Base-by-base conservation (phyloP, 2,888 invertebrate species). In the Anticlea derivata region DNA sequence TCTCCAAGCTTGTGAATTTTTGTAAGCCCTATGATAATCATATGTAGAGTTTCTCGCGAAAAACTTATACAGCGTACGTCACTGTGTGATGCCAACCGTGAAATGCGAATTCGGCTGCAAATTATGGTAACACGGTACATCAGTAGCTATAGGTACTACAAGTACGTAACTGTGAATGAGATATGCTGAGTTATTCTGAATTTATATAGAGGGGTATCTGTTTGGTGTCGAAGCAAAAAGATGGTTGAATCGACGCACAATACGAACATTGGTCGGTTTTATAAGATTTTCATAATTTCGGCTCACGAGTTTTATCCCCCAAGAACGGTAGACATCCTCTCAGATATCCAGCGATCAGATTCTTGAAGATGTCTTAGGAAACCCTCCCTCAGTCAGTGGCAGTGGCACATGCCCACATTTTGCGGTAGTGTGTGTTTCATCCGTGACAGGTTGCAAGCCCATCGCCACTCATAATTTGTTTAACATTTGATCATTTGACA, bases 31-130 rank as follows among this genome's bases (percentile, higher is more conserved):
- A 65, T 51, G 26, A 20, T 26, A 7, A 24, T 60, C 56, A 65
- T 61, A 63, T 64, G 61, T 56, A 41, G 54, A 58, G 59, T 37
- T 53, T 54, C 44, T 45, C 31, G 49, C 39, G 66, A 70, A 73
- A 69, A 70, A 70, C 70, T 68, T 73, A 68, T 66, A 63, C 48
- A 55, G 47, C 58, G 39, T 52, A 58, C 51, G 54, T 54, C 59
- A 39, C 53, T 55, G 55, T 57, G 60, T 55, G 58, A 41, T 46
- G 48, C 46, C 55, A 53, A 41, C 60, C 61, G 63, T 59, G 60
- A 59, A 63, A 61, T 60, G 57, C 44, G 60, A 63, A 61, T 63
- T 61, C 59, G 59, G 59, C 58, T 59, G 60, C 61, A 63, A 63
- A 63, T 63, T 61, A 61, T 63, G 62, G 61, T 60, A 60, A 58